These are phyloP conservation scores for Drosophila mauritiana DNA, from an alignment of 1,140 invertebrate species.

Conservation along the genomic window DNA sequence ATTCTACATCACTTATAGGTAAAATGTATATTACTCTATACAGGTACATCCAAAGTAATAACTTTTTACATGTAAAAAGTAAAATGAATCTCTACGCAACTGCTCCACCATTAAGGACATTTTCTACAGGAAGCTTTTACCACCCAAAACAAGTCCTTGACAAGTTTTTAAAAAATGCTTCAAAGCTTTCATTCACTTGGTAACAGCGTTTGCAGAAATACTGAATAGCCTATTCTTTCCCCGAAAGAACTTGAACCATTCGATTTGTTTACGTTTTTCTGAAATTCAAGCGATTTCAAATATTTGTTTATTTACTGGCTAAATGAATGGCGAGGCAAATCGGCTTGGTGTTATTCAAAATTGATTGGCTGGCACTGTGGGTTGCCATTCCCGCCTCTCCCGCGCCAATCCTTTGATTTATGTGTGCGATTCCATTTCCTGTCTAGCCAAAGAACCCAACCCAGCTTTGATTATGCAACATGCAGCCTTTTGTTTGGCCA, in stretches of 20 bases:
- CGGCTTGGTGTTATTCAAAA: constrained; percentile 15
- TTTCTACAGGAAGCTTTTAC: neutral
- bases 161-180: neutral
- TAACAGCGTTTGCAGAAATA: constrained; percentile 13
- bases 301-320: constrained; percentile 51
- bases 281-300: constrained; percentile 28
- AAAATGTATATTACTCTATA: constrained; percentile 7
- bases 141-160: neutral
- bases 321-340: constrained; percentile 24
- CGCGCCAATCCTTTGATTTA: constrained; percentile 1
- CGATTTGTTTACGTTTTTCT: constrained; percentile 36
- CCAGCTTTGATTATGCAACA: constrained; percentile 69
- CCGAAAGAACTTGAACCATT: constrained; percentile 3
- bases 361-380: constrained; percentile 26
- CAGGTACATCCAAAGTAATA: neutral
- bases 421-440: constrained; percentile 64
- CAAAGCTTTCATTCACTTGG: constrained; percentile 26
- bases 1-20: neutral
- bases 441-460: constrained; percentile 54
- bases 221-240: neutral
- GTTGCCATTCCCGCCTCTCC: no score
- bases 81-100: neutral
- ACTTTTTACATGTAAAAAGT: neutral
- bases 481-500: constrained; percentile 54
- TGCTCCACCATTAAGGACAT: neutral